Evolutionary conservation across 2,797 vertebrate genomes (phyloP).

Genomic region (Ptychadena robeensis): DNA sequence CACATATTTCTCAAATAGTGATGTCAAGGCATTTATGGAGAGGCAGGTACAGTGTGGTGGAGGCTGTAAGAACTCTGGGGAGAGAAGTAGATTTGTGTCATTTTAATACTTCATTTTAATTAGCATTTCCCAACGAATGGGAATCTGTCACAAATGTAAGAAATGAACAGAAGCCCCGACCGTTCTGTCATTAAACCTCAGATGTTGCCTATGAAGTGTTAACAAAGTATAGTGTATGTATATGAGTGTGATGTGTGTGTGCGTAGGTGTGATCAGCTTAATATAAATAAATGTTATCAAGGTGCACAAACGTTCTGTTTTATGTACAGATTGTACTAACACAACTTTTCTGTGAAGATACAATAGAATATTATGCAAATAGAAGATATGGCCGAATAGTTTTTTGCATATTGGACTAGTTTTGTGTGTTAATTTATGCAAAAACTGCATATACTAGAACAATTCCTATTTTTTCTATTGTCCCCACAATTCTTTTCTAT

Average conservation of each 20-base stretch:
- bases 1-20: constrained; percentile 13
- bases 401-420: no score
- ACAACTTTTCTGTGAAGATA: background rate
- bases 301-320: background rate
- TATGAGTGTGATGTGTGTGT: no score
- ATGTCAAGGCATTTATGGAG: no score
- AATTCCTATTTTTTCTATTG: no score
- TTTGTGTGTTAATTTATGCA: no score
- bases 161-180: background rate
- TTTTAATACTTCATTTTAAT: background rate
- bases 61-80: background rate
- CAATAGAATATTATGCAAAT: background rate
- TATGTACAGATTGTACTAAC: background rate
- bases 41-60: background rate
- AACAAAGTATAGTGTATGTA: background rate
- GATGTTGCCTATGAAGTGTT: background rate
- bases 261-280: no score
- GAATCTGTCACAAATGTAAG: background rate
- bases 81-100: background rate
- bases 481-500: no score
- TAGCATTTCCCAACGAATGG: background rate
- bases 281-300: no score
- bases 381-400: no score
- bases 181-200: background rate
- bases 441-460: no score